These are phyloP conservation scores for Nemurella pictetii DNA, from an alignment of 2,888 invertebrate species.

Conservation along the genomic window DNA sequence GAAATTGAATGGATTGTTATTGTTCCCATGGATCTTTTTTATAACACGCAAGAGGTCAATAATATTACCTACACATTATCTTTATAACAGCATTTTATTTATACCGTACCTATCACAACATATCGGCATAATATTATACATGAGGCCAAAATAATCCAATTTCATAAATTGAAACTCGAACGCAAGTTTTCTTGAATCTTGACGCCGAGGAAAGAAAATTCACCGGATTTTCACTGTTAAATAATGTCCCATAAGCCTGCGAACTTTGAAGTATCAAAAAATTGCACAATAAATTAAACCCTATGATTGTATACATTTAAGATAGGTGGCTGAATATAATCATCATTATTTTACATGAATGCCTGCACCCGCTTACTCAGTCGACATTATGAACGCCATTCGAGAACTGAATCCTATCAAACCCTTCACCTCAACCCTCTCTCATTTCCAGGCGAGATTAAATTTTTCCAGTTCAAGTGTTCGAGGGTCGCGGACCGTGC, in stretches of 20 bases:
- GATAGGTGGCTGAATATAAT: not conserved
- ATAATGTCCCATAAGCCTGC: not conserved
- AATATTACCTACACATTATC: not conserved
- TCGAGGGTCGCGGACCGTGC: conserved; percentile 11
- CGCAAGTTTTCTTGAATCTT: no score
- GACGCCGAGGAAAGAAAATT: not conserved
- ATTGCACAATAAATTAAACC: not conserved
- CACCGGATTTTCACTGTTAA: not conserved
- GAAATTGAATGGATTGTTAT: not conserved
- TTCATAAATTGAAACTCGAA: not conserved
- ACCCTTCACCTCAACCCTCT: conserved; percentile 1
- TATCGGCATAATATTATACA: not conserved
- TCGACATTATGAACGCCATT: not conserved
- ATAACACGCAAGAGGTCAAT: not conserved
- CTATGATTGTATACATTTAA: not conserved
- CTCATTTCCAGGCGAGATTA: conserved; percentile 33
- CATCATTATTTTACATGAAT: conserved; percentile 1
- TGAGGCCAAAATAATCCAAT: not conserved
- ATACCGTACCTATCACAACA: not conserved
- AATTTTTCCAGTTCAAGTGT: conserved; percentile 35
- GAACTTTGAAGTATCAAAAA: not conserved
- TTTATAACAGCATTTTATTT: not conserved
- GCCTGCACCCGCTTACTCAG: conserved; percentile 2
- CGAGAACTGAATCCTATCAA: not conserved
- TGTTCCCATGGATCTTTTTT: not conserved